Evolutionary conservation across 2,113 vertebrate genomes (phyloP).

Genomic region (Heterotilapia buettikoferi): DNA sequence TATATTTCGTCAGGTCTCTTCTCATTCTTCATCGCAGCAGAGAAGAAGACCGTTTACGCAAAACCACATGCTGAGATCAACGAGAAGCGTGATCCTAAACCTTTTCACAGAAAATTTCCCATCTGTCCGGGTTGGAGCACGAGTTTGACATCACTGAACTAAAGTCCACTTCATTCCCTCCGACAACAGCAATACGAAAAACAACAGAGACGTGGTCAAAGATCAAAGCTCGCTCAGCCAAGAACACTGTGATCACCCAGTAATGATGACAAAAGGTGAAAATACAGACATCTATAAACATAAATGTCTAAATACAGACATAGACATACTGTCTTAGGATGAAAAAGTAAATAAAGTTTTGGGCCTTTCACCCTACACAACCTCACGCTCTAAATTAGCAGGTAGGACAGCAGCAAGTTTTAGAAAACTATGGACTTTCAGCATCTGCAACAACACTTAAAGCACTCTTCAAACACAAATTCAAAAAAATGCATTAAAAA

Average conservation of each 20-base stretch:
- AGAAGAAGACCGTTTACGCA: background rate
- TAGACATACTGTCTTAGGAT: background rate
- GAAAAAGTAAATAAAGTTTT: background rate
- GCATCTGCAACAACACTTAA: background rate
- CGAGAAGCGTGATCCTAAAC: background rate
- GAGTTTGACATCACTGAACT: background rate
- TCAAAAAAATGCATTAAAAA: background rate
- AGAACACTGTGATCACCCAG: background rate
- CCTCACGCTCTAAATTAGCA: background rate
- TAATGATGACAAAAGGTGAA: background rate
- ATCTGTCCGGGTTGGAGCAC: no score
- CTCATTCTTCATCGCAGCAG: background rate
- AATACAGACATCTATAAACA: background rate
- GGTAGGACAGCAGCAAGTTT: background rate
- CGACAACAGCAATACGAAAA: background rate
- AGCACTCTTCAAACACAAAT: background rate
- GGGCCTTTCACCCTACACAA: background rate
- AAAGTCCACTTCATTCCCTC: background rate
- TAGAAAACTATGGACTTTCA: background rate
- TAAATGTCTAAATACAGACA: background rate
- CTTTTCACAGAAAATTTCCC: background rate
- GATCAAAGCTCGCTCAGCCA: background rate
- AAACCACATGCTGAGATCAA: background rate
- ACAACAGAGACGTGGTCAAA: background rate
- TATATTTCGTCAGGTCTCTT: background rate